Percentiles rank a stretch among this genome's conserved stretches.
These are phyloP conservation scores for Penaeus japonicus DNA, from an alignment of 1,140 invertebrate species.

Conservation along the genomic window DNA sequence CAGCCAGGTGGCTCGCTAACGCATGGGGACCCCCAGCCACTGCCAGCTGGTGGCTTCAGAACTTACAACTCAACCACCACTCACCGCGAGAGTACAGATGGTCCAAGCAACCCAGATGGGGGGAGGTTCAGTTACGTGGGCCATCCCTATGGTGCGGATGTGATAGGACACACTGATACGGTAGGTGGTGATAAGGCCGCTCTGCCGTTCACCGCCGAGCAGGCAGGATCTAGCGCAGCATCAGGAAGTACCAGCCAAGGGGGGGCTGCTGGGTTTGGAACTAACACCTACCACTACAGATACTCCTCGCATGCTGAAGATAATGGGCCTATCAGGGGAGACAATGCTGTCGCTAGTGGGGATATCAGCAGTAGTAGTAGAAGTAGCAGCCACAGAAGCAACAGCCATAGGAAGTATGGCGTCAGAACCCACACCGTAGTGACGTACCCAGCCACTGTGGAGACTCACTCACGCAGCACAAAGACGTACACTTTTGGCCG, in stretches of 20 bases:
- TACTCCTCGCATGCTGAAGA: background rate
- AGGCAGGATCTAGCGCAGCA: background rate
- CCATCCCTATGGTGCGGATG: constrained; percentile 53
- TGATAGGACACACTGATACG: constrained; percentile 48
- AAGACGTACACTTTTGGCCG: background rate
- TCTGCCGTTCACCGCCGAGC: constrained; percentile 12
- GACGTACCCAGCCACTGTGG: background rate
- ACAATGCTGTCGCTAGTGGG: background rate
- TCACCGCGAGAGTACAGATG: background rate
- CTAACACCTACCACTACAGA: background rate
- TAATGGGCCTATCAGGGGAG: background rate
- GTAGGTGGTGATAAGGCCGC: background rate
- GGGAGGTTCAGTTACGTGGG: constrained; percentile 57
- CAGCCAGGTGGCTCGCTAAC: background rate
- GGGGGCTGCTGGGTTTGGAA: background rate
- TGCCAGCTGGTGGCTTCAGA: background rate
- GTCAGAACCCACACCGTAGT: background rate
- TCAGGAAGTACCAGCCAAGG: background rate
- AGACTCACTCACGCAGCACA: background rate
- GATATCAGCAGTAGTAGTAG: background rate
- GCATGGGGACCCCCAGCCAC: background rate
- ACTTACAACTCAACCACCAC: background rate
- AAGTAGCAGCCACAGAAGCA: background rate
- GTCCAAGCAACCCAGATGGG: constrained; percentile 20
- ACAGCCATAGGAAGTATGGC: background rate